Evolutionary conservation across 23 tunicate genomes (phyloP).

Genomic region (Corella eumyota): DNA sequence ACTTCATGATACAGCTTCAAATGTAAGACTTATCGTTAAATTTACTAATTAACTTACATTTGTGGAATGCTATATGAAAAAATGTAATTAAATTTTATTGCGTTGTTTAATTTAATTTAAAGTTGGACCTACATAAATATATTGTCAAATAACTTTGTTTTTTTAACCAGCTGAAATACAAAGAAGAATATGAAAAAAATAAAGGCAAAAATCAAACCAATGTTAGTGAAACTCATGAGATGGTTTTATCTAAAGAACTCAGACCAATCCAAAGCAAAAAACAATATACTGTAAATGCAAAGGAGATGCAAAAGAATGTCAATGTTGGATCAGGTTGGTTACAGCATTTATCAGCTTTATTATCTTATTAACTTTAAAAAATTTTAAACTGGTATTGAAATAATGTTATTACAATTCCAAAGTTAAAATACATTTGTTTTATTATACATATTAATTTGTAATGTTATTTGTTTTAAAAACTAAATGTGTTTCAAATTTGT

Average conservation of each 20-base stretch:
- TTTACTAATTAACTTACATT: background rate
- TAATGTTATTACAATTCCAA: no score
- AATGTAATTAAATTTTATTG: no score
- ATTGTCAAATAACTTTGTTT: background rate
- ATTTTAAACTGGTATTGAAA: background rate
- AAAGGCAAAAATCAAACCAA: constrained; percentile 52
- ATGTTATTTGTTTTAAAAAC: no score
- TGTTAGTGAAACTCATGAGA: constrained; percentile 61
- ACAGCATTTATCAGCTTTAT: no score
- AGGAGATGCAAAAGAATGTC: constrained; percentile 24
- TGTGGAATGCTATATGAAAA: no score
- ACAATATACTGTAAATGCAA: constrained; percentile 30
- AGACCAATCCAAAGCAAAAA: constrained; percentile 58
- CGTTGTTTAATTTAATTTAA: no score
- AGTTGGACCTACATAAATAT: no score
- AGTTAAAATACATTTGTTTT: no score
- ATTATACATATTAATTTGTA: no score
- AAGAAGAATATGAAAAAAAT: constrained; percentile 68
- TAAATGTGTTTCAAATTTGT: background rate
- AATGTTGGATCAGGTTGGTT: constrained; percentile 33
- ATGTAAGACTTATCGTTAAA: constrained; percentile 17
- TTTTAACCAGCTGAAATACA: constrained; percentile 47
- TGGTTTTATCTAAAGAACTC: constrained; percentile 62
- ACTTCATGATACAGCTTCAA: constrained; percentile 24
- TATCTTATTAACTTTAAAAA: background rate